These are phyloP conservation scores for Melopsittacus undulatus DNA, from an alignment of 2,797 vertebrate species.

Conservation along the genomic window DNA sequence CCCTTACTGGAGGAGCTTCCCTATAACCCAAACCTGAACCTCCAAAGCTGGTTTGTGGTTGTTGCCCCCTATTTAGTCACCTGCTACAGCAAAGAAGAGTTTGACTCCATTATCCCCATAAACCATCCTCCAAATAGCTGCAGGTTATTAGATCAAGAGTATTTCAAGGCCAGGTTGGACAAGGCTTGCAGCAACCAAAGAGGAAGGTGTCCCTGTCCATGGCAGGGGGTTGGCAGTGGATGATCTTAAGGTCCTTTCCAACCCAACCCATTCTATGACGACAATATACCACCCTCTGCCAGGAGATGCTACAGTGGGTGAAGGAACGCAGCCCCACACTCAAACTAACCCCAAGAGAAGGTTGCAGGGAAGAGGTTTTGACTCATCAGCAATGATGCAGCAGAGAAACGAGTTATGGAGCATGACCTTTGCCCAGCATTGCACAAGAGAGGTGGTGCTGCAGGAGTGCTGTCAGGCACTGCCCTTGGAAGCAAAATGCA, in stretches of 20 bases:
- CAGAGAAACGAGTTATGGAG: neutral
- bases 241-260: neutral
- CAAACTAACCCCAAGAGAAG: neutral
- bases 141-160: neutral
- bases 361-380: neutral
- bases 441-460: slow-evolving; percentile 23
- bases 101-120: neutral
- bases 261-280: neutral
- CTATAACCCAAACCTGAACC: neutral
- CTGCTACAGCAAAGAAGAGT: neutral
- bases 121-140: neutral
- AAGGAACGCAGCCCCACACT: neutral
- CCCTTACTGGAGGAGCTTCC: neutral
- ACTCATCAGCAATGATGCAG: slow-evolving; percentile 4
- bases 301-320: neutral
- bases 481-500: neutral
- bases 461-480: neutral
- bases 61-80: neutral
- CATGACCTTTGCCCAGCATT: neutral
- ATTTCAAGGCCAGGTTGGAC: neutral
- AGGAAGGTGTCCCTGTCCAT: neutral
- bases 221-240: neutral
- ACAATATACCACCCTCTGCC: neutral
- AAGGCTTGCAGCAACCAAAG: neutral
- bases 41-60: neutral